Evolutionary conservation across 2,797 vertebrate genomes (phyloP), one percentile per base, ranked within the genome.

Genomic region (Sebastiscus albofasciatus): DNA sequence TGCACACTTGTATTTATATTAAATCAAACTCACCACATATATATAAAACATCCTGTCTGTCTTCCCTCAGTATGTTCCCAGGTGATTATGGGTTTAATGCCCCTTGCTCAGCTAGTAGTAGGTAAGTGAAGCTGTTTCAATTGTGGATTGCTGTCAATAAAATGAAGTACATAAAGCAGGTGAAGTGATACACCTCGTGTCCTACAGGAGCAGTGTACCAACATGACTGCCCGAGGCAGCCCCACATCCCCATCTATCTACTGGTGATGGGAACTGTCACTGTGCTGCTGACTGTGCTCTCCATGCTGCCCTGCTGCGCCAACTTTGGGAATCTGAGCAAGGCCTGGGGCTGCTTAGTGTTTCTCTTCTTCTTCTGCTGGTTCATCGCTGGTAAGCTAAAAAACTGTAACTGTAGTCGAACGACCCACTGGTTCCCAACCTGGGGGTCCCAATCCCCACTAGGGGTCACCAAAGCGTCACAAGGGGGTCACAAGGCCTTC

Each of bases 291-390:
- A 10, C 0, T 2, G 5, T 8, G 12, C 22, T 73, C 46, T 2
- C 3, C 61, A 0, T 22, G 52, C 18, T 8, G 49, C 20, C 27
- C 64, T 67, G 36, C 1, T 5, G 1, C 2, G 8, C 24, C 3
- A 0, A 13, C 1, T 27, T 29, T 1, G 12, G 11, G 11, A 10
- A 56, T n/a, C 11, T 0, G 2, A 9, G 0, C 2, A 11, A 5
- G 18, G 1, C 0, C 34, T 58, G 12, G 24, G 22, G 2, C 5
- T 4, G 6, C 31, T 0, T 54, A 0, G 7, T 36, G 10, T 20
- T 2, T 11, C 52, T 67, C 26, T 42, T 75, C 34, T 5, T 31
- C 20, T 16, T 67, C 54, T 59, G 73, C 54, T 67, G 73, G 73
- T 67, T 67, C 55, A 59, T 67, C 2, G 27, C 64, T 14, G 73